Evolutionary conservation across 2,113 vertebrate species (phyloP).

Genomic region (Hirundichthys speculiger): DNA sequence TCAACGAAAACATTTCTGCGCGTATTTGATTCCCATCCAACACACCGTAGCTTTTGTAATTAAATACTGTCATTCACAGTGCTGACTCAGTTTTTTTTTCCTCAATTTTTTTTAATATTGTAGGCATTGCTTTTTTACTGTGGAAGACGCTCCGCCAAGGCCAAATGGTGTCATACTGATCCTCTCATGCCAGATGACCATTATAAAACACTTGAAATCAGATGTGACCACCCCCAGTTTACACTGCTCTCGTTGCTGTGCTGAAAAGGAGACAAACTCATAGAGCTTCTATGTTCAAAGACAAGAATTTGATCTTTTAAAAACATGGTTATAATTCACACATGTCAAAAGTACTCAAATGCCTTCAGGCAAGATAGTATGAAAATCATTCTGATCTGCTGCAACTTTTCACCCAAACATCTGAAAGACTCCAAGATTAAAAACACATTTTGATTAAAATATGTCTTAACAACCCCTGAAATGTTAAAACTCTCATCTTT

Average conservation of each 20-base stretch:
- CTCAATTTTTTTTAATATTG: conserved; percentile 38
- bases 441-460: too few species aligned
- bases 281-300: neutral
- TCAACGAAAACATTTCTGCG: neutral
- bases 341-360: too few species aligned
- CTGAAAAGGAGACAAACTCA: neutral
- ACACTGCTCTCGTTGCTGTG: neutral
- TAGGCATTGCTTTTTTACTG: conserved; percentile 49
- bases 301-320: too few species aligned
- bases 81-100: conserved; percentile 48
- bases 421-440: too few species aligned
- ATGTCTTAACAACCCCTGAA: too few species aligned
- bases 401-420: too few species aligned
- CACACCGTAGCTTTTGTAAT: conserved; percentile 18
- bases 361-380: too few species aligned
- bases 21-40: conserved; percentile 27
- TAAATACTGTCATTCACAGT: conserved; percentile 40
- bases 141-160: conserved; percentile 30
- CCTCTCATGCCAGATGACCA: neutral
- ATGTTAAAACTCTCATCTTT: too few species aligned
- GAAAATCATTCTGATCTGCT: too few species aligned
- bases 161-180: conserved; percentile 10
- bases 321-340: too few species aligned
- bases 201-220: conserved; percentile 13
- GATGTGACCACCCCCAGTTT: conserved; percentile 6